Base-by-base conservation (phyloP, 1,140 invertebrate genomes). In the Diorhabda carinulata region DNA sequence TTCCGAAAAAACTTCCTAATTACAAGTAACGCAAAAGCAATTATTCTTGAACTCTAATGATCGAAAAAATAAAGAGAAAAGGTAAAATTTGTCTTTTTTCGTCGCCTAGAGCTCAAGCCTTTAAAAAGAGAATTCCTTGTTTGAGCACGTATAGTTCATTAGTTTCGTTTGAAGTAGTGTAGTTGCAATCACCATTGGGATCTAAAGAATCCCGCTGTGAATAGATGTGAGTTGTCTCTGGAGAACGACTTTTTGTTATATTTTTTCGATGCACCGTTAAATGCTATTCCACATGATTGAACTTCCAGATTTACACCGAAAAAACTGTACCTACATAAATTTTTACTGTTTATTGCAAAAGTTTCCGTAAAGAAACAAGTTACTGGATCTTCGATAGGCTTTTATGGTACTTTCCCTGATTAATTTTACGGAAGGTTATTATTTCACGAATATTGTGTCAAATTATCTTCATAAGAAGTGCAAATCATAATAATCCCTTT, bases 61-160 rank as follows among this genome's bases (percentile, higher is more conserved):
- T 52, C n/a, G 47, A 52, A 52, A 52, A 52, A 52, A 52, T 52
- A 52, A 52, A 52, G 47, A 52, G 47, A 52, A 52, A 52, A 52
- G 47, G 47, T 52, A 52, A 52, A 52, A 52, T 52, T 60, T 60
- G 10, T 60, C 59, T 60, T 64, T 45, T 64, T 47, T 52, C 63
- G 63, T 8, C 63, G 45, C 63, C 5, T 64, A 25, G 25, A 64
- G 63, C 45, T 44, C 63, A 52, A 52, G 47, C 47, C 47, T 45
- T 64, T 7, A 52, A 52, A 56, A 40, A 64, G n/a, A 56, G 62
- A 64, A 64, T 45, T 64, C 41, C 47, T 64, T 64, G 10, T 52
- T 52, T 47, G 47, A 42, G 62, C 62, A 64, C 62, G 62, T 64
- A 52, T 41, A 64, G 62, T 64, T 64, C 62, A 64, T 64, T 64